Percentiles rank a stretch among this genome's conserved stretches.
phyloP scores from a whole-genome alignment of 2,797 vertebrate species.

The Ptychobarbus kaznakovi region DNA sequence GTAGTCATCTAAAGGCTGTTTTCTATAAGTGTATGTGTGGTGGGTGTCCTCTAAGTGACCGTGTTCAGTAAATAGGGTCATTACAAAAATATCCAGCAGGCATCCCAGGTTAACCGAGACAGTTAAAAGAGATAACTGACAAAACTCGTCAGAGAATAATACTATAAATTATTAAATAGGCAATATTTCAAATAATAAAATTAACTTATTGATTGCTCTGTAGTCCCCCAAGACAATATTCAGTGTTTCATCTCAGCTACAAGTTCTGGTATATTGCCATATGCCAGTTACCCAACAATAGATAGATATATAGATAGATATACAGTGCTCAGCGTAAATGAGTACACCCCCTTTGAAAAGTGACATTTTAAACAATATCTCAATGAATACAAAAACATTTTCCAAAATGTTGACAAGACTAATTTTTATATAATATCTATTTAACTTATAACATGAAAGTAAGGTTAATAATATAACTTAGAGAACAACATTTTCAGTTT shows the following conservation, averaged over 20 bases:
- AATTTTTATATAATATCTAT: too few relatives aligned
- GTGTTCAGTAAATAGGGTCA: constrained; percentile 51
- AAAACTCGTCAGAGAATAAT: background rate
- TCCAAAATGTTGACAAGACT: too few relatives aligned
- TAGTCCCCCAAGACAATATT: background rate
- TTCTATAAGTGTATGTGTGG: constrained; percentile 26
- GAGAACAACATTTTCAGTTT: too few relatives aligned
- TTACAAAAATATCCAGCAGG: constrained; percentile 48
- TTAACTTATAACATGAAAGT: too few relatives aligned
- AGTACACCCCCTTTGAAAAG: too few relatives aligned
- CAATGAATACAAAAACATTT: too few relatives aligned
- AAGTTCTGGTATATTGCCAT: background rate
- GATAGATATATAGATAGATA: background rate
- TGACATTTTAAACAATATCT: too few relatives aligned
- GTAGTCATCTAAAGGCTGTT: constrained; percentile 48
- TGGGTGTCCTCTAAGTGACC: constrained; percentile 48
- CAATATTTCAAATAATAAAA: background rate
- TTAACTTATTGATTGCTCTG: background rate
- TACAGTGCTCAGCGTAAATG: too few relatives aligned
- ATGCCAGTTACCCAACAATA: background rate
- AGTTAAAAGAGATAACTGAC: constrained; percentile 10
- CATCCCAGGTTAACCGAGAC: constrained; percentile 29
- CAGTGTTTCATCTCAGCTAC: background rate
- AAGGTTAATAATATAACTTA: too few relatives aligned
- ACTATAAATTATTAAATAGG: background rate